Percentiles rank a stretch among this genome's conserved stretches.
Evolutionary conservation across 2,888 invertebrate species (phyloP).

Genomic region (Lasioglossum oenotherae): DNA sequence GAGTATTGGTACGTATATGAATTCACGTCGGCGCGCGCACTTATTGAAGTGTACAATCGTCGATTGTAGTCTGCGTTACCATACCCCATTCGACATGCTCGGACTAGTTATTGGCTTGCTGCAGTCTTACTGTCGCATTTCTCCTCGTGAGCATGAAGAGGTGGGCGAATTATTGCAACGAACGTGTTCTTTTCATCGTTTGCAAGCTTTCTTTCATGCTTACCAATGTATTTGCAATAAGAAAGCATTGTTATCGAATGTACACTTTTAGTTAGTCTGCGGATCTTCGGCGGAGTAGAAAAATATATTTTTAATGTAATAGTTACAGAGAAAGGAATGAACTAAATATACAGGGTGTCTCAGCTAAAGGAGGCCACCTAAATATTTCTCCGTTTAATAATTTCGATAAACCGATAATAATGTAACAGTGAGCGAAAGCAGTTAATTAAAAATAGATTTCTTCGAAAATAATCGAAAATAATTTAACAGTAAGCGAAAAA

Average conservation of each 20-base stretch:
- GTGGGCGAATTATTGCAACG: background rate
- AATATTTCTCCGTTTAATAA: too few species aligned
- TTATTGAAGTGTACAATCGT: constrained; percentile 35
- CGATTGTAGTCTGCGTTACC: constrained; percentile 43
- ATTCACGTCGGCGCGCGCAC: constrained; percentile 38
- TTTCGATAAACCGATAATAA: too few species aligned
- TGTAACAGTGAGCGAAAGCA: too few species aligned
- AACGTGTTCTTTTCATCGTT: background rate
- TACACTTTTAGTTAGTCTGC: background rate
- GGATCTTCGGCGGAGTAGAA: too few species aligned
- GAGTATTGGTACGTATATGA: constrained; percentile 50
- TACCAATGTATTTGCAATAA: background rate
- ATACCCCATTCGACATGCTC: constrained; percentile 24
- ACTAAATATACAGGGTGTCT: too few species aligned
- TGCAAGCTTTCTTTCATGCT: background rate
- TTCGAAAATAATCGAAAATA: too few species aligned
- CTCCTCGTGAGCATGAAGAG: constrained; percentile 18
- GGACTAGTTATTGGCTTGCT: constrained; percentile 17
- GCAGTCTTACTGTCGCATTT: constrained; percentile 6
- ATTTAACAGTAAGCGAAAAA: too few species aligned
- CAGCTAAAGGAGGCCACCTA: too few species aligned
- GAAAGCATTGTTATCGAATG: background rate
- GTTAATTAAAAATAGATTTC: too few species aligned
- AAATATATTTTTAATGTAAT: too few species aligned
- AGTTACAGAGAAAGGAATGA: too few species aligned